Evolutionary conservation across 2,113 vertebrate species (phyloP).

Genomic region (Todiramphus saurophagus): DNA sequence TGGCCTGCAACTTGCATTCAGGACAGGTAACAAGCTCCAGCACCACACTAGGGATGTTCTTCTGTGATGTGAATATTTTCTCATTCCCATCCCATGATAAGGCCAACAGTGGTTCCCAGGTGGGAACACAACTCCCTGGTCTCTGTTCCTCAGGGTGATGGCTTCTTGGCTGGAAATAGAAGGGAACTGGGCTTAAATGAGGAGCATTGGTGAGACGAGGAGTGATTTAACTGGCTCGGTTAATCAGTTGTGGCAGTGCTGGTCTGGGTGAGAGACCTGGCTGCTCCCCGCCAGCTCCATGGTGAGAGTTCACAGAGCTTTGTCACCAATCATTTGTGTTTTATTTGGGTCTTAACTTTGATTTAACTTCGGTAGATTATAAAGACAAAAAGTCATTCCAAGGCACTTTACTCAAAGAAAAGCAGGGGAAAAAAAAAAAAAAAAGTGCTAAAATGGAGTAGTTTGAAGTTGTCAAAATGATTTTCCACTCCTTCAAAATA

Average conservation of each 20-base stretch:
- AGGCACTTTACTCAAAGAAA: not conserved
- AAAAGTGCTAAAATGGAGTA: not conserved
- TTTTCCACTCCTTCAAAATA: slow-evolving; percentile 38
- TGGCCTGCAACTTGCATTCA: not conserved
- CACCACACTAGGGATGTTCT: fast-evolving
- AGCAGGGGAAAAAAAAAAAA: no score
- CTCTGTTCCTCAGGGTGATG: not conserved
- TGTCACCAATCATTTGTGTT: not conserved
- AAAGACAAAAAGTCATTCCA: slow-evolving; percentile 19
- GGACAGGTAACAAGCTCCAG: not conserved
- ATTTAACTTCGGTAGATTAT: slow-evolving; percentile 19
- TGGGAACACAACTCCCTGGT: not conserved
- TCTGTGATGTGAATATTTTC: fast-evolving
- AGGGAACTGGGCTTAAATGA: not conserved
- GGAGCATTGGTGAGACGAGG: not conserved
- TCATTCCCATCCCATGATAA: not conserved
- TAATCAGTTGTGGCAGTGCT: not conserved
- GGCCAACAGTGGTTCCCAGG: fast-evolving
- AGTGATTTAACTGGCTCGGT: not conserved
- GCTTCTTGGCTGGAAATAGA: not conserved
- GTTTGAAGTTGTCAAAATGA: slow-evolving; percentile 40
- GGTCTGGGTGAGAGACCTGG: not conserved
- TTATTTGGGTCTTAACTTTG: slow-evolving; percentile 13
- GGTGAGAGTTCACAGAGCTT: not conserved
- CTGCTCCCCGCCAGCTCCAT: not conserved